phyloP scores from a whole-genome alignment of 2,888 invertebrate species.

The Epinotia bilunana region DNA sequence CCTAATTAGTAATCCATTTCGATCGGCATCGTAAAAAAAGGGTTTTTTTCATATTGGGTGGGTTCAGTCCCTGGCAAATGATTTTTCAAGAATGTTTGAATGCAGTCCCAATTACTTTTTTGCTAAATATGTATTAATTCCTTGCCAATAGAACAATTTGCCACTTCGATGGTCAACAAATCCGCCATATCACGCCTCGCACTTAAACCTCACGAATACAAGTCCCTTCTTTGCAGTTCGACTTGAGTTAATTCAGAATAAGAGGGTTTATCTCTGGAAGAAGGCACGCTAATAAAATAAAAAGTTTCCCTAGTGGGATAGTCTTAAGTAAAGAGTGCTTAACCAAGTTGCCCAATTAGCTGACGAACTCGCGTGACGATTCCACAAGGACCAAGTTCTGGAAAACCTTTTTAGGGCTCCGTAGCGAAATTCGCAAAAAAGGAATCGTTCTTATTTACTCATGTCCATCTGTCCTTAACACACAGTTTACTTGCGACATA shows the following conservation, averaged over 20 bases:
- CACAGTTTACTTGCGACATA: too few species aligned
- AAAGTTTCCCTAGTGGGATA: slow-evolving; percentile 23
- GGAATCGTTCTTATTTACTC: not conserved
- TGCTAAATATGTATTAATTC: too few species aligned
- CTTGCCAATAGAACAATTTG: too few species aligned
- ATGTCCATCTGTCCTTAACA: too few species aligned
- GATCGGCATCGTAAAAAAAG: too few species aligned
- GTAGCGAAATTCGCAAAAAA: not conserved
- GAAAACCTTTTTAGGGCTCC: too few species aligned
- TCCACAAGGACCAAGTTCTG: not conserved
- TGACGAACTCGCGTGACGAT: not conserved
- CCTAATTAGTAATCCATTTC: too few species aligned
- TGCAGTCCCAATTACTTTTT: too few species aligned
- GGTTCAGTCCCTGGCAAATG: too few species aligned
- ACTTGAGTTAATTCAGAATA: slow-evolving; percentile 4
- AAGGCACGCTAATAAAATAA: slow-evolving; percentile 26
- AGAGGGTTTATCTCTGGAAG: slow-evolving; percentile 20
- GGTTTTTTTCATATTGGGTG: too few species aligned
- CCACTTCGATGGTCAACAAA: not conserved
- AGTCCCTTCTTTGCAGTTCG: not conserved
- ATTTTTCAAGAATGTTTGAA: too few species aligned
- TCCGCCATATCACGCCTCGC: not conserved
- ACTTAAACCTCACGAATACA: not conserved
- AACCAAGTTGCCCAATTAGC: slow-evolving; percentile 28
- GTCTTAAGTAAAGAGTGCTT: slow-evolving; percentile 30